Evolutionary conservation across 2,888 invertebrate species (phyloP), one percentile per base, ranked within the genome.

Genomic region (Alsophila aescularia): DNA sequence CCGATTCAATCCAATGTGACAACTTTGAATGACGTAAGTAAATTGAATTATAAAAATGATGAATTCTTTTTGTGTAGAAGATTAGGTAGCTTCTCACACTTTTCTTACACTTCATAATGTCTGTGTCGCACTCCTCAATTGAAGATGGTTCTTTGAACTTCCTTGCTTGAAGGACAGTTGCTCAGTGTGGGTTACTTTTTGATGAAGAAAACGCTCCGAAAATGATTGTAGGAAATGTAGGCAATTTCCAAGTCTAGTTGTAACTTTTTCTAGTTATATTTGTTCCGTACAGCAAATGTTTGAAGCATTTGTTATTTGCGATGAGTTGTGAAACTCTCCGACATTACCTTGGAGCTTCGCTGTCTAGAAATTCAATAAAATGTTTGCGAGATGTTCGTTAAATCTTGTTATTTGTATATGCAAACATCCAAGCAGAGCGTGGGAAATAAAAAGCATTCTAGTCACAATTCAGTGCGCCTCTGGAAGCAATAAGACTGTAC

Each of bases 171-270:
- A 75, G 76, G 69, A 73, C 64, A 70, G 67, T 66, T 69, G 55
- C 69, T 65, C 63, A 66, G 18, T 27, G 42, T 32, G 60, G 58
- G 60, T 52, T 72, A 72, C 70, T 65, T 73, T 76, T 70, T 73
- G 70, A 60, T 60, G 41, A 65, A 67, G 67, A 67, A 67, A 75
- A 70, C 67, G 60, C 54, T 62, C 62, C 62, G 67, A 63, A 72
- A 60, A 65, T 71, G 67, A 69, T 68, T 76, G 77, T 70, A 70
- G 75, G 73, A 75, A 78, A 79, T 77, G 75, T 73, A 77, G 74
- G 76, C 74, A 75, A 77, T 81, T 76, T 76, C 69, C 73, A 62
- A 64, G 64, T 64, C 58, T 60, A 54, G 62, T 58, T 62, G 62
- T 69, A 61, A 72, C 70, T 67, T 63, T 67, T 67, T 69, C 67